Conservation (phyloP, 2,113 vertebrate species). For the Macaca fascicularis region T2T-MFA8v1.1 NC_088387.1:56614501-56615000, state of each 20-base stretch:
- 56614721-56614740: neutral
- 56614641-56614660: neutral
- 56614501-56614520: neutral
- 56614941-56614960: neutral
- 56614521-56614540: neutral
- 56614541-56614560: conserved; percentile 12
- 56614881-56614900: neutral
- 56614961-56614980: neutral
- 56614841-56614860: neutral
- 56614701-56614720: neutral
- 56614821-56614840: neutral
- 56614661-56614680: neutral
- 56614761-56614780: neutral
- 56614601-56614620: neutral
- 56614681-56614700: neutral
- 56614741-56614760: neutral
- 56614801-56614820: neutral
- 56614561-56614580: neutral
- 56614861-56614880: neutral
- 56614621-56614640: neutral
- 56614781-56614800: neutral
- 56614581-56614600: neutral
- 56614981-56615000: neutral
- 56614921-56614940: neutral
- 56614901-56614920: neutral